Conservation (phyloP, 2,888 invertebrate genomes). For the Baronia brevicornis region DNA sequence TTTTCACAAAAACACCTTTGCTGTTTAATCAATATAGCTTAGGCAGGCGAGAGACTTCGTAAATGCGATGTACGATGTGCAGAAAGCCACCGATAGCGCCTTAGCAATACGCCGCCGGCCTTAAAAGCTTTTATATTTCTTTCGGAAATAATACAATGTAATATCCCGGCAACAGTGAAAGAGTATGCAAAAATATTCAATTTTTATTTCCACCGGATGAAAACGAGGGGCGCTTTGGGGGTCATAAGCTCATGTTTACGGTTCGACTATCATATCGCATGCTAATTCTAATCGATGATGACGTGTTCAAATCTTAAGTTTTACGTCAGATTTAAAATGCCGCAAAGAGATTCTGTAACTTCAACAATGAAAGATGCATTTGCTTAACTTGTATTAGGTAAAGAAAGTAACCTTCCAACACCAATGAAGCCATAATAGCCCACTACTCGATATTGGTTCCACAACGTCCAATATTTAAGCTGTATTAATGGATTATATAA, state of each 20-base stretch:
- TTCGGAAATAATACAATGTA: conserved; percentile 66
- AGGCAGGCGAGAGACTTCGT: conserved; percentile 29
- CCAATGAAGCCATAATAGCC: too few relatives aligned
- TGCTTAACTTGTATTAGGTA: too few relatives aligned
- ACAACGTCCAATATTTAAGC: too few relatives aligned
- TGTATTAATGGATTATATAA: too few relatives aligned
- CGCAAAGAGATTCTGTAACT: too few relatives aligned
- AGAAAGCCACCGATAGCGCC: conserved; percentile 50
- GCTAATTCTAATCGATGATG: conserved; percentile 47
- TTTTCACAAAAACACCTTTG: conserved; percentile 17
- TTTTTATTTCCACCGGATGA: conserved; percentile 56
- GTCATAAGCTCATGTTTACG: conserved; percentile 58
- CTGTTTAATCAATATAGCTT: conserved; percentile 59
- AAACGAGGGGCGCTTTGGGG: conserved; percentile 40
- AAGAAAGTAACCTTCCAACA: too few relatives aligned
- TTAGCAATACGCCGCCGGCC: conserved; percentile 58
- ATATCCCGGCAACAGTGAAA: conserved; percentile 43
- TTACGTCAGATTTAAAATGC: conserved; percentile 16
- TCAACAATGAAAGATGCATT: too few relatives aligned
- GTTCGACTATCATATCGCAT: conserved; percentile 38
- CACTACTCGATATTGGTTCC: too few relatives aligned
- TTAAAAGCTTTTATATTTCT: conserved; percentile 72
- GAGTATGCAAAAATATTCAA: conserved; percentile 70
- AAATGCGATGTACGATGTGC: conserved; percentile 37
- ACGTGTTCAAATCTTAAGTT: conserved; percentile 31